phyloP scores from a whole-genome alignment of 2,888 invertebrate species.

The Lagria hirta region DNA sequence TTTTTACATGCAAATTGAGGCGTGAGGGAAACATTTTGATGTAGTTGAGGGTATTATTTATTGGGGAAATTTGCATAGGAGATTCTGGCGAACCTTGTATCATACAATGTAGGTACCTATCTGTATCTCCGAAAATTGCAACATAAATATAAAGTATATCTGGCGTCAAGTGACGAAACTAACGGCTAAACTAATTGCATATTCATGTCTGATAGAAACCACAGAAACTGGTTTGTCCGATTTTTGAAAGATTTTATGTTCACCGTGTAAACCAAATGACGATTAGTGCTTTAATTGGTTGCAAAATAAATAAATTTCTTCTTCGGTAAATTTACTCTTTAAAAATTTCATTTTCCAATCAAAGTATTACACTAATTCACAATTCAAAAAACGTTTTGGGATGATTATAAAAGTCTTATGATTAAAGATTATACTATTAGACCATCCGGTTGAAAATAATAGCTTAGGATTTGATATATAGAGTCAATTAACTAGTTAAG shows the following conservation, averaged over 20 bases:
- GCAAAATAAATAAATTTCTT: constrained; percentile 11
- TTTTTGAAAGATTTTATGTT: constrained; percentile 14
- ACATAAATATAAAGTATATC: too few species aligned
- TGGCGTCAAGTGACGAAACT: too few species aligned
- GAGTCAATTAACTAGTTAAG: constrained; percentile 42
- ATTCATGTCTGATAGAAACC: constrained; percentile 8
- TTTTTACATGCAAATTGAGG: constrained; percentile 22
- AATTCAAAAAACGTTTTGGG: constrained; percentile 19
- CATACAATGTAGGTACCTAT: too few species aligned
- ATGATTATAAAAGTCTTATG: constrained; percentile 21
- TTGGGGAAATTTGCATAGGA: constrained; percentile 31
- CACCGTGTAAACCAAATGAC: constrained; percentile 9
- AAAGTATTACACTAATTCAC: constrained; percentile 17
- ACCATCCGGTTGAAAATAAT: constrained; percentile 43
- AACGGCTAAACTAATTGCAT: constrained; percentile 10
- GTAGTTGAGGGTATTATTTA: constrained; percentile 59
- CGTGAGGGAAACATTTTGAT: constrained; percentile 45
- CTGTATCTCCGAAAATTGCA: too few species aligned
- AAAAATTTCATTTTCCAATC: constrained; percentile 17
- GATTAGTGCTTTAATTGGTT: constrained; percentile 13
- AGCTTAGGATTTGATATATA: constrained; percentile 40
- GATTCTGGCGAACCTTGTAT: too few species aligned
- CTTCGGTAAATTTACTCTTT: constrained; percentile 11
- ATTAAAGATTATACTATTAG: constrained; percentile 40
- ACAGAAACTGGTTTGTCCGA: constrained; percentile 11